phyloP scores from a whole-genome alignment of 2,797 vertebrate species.

The Furcifer pardalis region DNA sequence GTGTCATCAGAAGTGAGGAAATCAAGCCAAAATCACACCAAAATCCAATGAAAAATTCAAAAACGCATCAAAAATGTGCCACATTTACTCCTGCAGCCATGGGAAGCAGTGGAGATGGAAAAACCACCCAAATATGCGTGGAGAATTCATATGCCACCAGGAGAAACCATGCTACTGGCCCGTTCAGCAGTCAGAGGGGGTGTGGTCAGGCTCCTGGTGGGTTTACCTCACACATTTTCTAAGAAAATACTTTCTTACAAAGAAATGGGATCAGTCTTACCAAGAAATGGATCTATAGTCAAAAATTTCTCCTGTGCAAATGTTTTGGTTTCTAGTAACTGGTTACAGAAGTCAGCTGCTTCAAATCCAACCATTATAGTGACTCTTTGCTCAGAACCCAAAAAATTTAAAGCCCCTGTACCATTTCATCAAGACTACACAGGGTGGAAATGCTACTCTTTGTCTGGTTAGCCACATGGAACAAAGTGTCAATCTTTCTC shows the following conservation, averaged over 20 bases:
- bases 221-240: background rate
- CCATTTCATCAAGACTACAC: background rate
- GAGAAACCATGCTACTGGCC: too few relatives aligned
- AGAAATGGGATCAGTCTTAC: background rate
- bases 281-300: background rate
- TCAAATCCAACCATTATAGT: background rate
- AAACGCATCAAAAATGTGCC: too few relatives aligned
- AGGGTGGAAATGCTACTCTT: background rate
- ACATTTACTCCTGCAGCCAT: too few relatives aligned
- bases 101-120: too few relatives aligned
- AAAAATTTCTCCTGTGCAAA: background rate
- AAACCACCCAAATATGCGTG: too few relatives aligned
- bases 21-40: too few relatives aligned
- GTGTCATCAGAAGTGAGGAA: too few relatives aligned
- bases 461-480: background rate
- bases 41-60: too few relatives aligned
- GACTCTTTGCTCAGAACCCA: background rate
- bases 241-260: background rate
- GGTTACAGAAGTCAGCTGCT: background rate
- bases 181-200: too few relatives aligned
- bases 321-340: background rate
- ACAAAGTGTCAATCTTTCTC: background rate
- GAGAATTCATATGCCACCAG: too few relatives aligned
- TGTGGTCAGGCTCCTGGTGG: too few relatives aligned
- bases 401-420: too few relatives aligned